Evolutionary conservation across 2,797 vertebrate genomes (phyloP).

Genomic region (Schizopygopsis pylzovi): DNA sequence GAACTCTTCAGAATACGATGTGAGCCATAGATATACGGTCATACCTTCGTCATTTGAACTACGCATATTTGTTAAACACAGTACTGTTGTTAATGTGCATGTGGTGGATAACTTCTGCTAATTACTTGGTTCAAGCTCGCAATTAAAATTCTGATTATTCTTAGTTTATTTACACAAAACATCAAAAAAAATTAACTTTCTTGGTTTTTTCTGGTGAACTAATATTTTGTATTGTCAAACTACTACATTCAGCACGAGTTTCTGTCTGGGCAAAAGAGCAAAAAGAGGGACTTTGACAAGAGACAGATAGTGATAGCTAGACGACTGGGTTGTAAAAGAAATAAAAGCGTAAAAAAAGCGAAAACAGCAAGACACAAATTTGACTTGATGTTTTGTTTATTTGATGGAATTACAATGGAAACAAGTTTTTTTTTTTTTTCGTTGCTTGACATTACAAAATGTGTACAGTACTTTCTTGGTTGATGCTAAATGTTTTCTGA

Average conservation of each 20-base stretch:
- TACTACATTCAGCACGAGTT: background rate
- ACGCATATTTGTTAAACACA: too few species aligned
- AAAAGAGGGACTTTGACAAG: too few species aligned
- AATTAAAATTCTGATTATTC: background rate
- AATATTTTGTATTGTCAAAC: too few species aligned
- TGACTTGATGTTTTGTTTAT: conserved; percentile 56
- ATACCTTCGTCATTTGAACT: background rate
- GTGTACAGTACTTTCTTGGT: conserved; percentile 57
- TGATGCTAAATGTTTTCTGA: conserved; percentile 53
- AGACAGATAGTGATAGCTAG: background rate
- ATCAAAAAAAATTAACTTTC: background rate
- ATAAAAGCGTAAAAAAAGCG: too few species aligned
- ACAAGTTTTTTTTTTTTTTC: conserved; percentile 14
- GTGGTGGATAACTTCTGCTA: background rate
- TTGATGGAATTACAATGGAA: conserved; percentile 54
- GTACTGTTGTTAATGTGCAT: too few species aligned
- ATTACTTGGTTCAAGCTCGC: background rate
- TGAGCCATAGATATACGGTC: too few species aligned
- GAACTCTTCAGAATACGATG: too few species aligned
- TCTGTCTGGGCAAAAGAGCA: background rate
- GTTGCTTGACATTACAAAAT: conserved; percentile 56
- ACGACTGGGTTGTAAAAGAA: too few species aligned
- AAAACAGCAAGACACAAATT: background rate
- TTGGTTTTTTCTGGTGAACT: background rate
- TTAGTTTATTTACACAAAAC: background rate